A percentile compares a stretch with the other conserved stretches of the same genome.
phyloP scores from a whole-genome alignment of 2,113 vertebrate species.

The Thymallus thymallus region DNA sequence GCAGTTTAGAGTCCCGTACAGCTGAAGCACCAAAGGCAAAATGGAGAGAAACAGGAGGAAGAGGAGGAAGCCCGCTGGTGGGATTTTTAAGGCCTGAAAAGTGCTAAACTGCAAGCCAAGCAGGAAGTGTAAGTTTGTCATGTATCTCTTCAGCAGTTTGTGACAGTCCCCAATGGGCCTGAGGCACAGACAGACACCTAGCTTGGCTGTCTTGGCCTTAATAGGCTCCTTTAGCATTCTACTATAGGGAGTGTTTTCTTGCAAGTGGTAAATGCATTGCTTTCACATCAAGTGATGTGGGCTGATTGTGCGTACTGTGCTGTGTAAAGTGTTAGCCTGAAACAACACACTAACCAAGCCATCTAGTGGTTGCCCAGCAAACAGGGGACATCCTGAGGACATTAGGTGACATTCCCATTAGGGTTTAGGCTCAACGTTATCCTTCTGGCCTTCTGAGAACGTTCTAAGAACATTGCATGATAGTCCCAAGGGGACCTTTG shows the following conservation, averaged over 20 bases:
- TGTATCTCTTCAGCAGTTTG: slow-evolving; percentile 76
- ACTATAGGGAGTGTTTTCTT: not conserved
- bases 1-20: slow-evolving; percentile 61
- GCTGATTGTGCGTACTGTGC: no score
- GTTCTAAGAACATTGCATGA: no score
- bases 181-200: slow-evolving; percentile 26
- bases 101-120: slow-evolving; percentile 72
- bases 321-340: no score
- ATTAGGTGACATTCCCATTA: no score
- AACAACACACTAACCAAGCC: no score
- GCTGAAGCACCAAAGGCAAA: slow-evolving; percentile 53
- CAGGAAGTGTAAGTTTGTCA: slow-evolving; percentile 73
- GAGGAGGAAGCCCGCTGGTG: slow-evolving; percentile 51
- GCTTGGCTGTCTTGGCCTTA: not conserved
- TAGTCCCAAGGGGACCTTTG: no score
- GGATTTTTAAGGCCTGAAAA: slow-evolving; percentile 68
- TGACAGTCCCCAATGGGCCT: slow-evolving; percentile 67
- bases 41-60: slow-evolving; percentile 34
- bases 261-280: not conserved
- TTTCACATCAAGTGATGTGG: not conserved
- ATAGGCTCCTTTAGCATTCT: not conserved
- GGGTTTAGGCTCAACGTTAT: no score
- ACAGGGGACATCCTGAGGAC: no score
- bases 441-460: no score
- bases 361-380: no score